Conservation (phyloP, 2,113 vertebrate species). For the Neomonachus schauinslandi region DNA sequence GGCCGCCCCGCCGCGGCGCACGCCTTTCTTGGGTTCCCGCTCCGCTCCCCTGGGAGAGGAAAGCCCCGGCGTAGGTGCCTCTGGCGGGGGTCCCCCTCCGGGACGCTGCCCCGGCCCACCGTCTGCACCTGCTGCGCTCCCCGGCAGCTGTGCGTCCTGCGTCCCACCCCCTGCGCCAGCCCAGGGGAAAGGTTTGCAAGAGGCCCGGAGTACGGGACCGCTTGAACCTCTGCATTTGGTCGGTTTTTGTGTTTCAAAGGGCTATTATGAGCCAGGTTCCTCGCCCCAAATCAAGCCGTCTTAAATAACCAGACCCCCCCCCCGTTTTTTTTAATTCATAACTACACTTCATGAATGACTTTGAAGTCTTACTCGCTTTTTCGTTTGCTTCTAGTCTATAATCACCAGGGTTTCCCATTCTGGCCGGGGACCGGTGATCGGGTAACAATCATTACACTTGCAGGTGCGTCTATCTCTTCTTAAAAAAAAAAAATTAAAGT, state of each 20-base stretch:
- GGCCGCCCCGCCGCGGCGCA: fast-evolving
- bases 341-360: background rate
- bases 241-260: background rate
- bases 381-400: background rate
- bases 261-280: background rate
- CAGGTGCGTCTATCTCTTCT: background rate
- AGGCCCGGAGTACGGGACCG: fast-evolving
- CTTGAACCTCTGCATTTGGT: background rate
- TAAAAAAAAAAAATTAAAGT: background rate
- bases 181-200: background rate
- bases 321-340: background rate
- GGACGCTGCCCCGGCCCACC: background rate
- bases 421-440: background rate
- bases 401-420: background rate
- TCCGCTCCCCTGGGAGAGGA: background rate
- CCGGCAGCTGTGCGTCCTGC: background rate
- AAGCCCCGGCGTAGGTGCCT: background rate
- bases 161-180: background rate
- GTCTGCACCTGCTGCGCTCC: background rate
- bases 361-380: background rate
- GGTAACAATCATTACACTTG: background rate
- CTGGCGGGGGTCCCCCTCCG: background rate
- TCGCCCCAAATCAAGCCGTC: background rate
- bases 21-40: background rate
- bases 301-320: background rate